Evolutionary conservation across 2,113 vertebrate genomes (phyloP).

Genomic region (Entelurus aequoreus): DNA sequence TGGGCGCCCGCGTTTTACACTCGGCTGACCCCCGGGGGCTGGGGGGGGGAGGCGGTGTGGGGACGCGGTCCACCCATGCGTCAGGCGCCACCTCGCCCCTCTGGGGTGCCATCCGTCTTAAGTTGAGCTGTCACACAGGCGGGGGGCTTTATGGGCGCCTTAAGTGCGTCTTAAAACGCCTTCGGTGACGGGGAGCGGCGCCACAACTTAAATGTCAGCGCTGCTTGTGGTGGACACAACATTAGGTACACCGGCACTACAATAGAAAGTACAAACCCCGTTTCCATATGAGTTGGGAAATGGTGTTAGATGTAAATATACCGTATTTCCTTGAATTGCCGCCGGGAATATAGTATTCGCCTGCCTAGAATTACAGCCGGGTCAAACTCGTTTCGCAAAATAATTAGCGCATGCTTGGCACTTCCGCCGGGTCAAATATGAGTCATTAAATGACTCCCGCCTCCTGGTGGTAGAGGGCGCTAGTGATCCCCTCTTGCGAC

Average conservation of each 20-base stretch:
- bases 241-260: not conserved
- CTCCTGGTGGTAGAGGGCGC: no score
- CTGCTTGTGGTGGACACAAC: not conserved
- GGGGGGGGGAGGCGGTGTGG: conserved; percentile 52
- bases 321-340: no score
- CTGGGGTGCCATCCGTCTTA: conserved; percentile 33
- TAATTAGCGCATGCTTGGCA: no score
- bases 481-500: no score
- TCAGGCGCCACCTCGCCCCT: conserved; percentile 17
- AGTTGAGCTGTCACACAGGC: conserved; percentile 36
- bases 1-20: conserved; percentile 42
- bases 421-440: no score
- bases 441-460: no score
- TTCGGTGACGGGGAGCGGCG: conserved; percentile 15
- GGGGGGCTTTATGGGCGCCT: conserved; percentile 30
- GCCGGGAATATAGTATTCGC: no score
- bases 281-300: no score
- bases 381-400: no score
- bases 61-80: conserved; percentile 44
- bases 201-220: not conserved
- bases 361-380: no score
- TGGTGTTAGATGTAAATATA: no score
- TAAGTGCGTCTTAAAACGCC: conserved; percentile 17
- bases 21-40: conserved; percentile 17
- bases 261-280: no score